Base-by-base conservation (phyloP, 2,888 invertebrate genomes). In the Parapristionchus giblindavisi region DNA sequence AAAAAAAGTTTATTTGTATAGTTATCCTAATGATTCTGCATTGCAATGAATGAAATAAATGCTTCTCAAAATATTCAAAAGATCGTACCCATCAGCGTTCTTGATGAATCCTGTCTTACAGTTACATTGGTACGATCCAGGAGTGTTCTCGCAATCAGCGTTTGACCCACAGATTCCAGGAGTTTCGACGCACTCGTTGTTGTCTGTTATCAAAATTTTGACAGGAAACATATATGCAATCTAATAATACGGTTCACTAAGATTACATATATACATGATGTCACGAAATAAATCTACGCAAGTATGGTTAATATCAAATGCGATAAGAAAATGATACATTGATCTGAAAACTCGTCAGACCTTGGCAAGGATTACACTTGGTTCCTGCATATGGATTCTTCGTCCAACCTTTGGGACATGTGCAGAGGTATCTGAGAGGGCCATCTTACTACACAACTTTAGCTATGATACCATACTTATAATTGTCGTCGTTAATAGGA, bases 81-180 rank as follows among this genome's bases (percentile, higher is more conserved):
- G 48, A 43, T 1, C 74, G 36, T 21, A 74, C 74, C 58, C 58
- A 24, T 74, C 54, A 38, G 36, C n/a, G 38, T 40, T 40, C 63
- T 74, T 74, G 27, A n/a, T 29, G 65, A 40, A 74, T 51, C 74
- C 74, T 5, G 24, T 52, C 21, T 24, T 3, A 32, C 74, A 74
- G n/a, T 24, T 24, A 54, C 74, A 74, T 4, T 24, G 11, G 65
- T 34, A 65, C 4, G n/a, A 21, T 11, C 74, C 74, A 3, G 74
- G 74, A 0, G 51, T 48, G 65, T 74, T 74, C 43, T 48, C 29
- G 74, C 74, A 74, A 2, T 32, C 27, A 40, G 74, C 63, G 32
- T 74, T 74, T 4, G 36, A 24, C 38, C 74, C 74, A 32, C 74
- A 74, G 52, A 74, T 60, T 11, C 21, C 74, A 6, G 63, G 74